Percentiles rank a stretch among this genome's conserved stretches.
Evolutionary conservation across 2,113 vertebrate species (phyloP).

Genomic region (Solea solea): DNA sequence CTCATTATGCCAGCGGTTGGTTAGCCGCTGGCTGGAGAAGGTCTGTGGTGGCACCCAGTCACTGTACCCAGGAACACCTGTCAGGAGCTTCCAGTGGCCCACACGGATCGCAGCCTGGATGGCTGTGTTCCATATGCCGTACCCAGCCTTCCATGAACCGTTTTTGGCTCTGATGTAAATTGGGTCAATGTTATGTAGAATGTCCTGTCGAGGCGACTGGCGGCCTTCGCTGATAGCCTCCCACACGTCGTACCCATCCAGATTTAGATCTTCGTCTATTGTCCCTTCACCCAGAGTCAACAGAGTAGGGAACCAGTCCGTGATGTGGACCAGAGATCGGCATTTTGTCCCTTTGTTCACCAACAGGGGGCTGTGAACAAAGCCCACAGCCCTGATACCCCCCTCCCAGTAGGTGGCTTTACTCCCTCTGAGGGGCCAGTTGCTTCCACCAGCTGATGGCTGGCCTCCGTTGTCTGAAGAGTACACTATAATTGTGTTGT

Average conservation of each 20-base stretch:
- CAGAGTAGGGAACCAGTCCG: conserved; percentile 97
- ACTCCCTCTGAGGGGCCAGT: conserved; percentile 96
- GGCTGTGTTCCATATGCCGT: conserved; percentile 95
- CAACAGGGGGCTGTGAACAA: conserved; percentile 94
- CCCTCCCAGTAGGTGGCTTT: conserved; percentile 98
- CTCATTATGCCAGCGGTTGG: conserved; percentile 92
- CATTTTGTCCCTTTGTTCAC: conserved; percentile 89
- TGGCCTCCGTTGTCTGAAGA: conserved; percentile 97
- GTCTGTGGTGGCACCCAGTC: conserved; percentile 98
- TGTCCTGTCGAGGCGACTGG: conserved; percentile 92
- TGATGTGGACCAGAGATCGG: conserved; percentile 93
- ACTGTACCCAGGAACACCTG: conserved; percentile 91
- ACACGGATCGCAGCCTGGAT: conserved; percentile 93
- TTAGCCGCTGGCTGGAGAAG: conserved; percentile 87
- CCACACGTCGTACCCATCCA: conserved; percentile 97
- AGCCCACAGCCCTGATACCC: conserved; percentile 93
- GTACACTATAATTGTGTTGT: conserved; percentile 93
- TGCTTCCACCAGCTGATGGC: conserved; percentile 91
- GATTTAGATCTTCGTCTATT: conserved; percentile 88
- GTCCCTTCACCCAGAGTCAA: conserved; percentile 90
- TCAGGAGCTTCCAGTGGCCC: conserved; percentile 95
- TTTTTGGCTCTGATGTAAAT: conserved; percentile 93
- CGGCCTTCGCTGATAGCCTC: conserved; percentile 94
- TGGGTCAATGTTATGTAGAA: conserved; percentile 97
- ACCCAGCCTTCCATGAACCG: conserved; percentile 93